Percentiles rank a stretch among this genome's conserved stretches.
Evolutionary conservation across 1,140 invertebrate genomes (phyloP).

Genomic region (Drosophila navojoa): DNA sequence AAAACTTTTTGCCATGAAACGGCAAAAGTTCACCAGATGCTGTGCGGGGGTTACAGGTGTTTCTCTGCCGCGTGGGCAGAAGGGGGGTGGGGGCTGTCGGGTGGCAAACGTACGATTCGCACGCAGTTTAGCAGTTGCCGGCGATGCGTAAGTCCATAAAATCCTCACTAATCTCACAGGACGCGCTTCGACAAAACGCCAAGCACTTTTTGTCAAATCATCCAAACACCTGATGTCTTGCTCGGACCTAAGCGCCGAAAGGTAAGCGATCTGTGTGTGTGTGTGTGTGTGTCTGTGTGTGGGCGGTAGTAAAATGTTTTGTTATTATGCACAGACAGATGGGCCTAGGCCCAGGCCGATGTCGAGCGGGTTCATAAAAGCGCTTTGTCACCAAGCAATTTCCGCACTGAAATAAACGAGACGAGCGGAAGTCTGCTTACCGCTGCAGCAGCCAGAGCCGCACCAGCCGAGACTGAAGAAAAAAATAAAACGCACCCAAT

Average conservation of each 20-base stretch:
- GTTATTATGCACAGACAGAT: slow-evolving; percentile 53
- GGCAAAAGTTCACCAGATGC: slow-evolving; percentile 74
- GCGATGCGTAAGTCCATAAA: slow-evolving; percentile 77
- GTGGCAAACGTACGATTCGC: slow-evolving; percentile 39
- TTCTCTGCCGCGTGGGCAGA: neutral
- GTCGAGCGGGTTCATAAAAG: slow-evolving; percentile 71
- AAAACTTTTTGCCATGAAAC: slow-evolving; percentile 75
- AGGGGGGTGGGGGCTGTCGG: neutral
- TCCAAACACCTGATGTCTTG: slow-evolving; percentile 79
- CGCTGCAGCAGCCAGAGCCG: neutral
- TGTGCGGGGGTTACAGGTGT: slow-evolving; percentile 6
- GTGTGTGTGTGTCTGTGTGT: slow-evolving; percentile 1
- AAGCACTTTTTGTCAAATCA: slow-evolving; percentile 81
- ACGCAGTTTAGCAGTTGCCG: slow-evolving; percentile 62
- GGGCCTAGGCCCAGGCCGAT: slow-evolving; percentile 39
- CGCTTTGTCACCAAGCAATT: slow-evolving; percentile 75
- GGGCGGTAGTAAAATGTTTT: slow-evolving; percentile 35
- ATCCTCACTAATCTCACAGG: slow-evolving; percentile 76
- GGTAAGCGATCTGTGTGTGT: neutral
- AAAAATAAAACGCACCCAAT: slow-evolving; percentile 45
- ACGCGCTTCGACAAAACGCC: slow-evolving; percentile 75
- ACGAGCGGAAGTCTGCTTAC: neutral
- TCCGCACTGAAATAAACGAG: slow-evolving; percentile 72
- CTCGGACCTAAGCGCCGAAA: slow-evolving; percentile 46
- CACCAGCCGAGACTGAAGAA: neutral